Percentiles rank a stretch among this genome's conserved stretches.
Conservation (phyloP, 2,113 vertebrate genomes). For the Machaerirhynchus nigripectus region DNA sequence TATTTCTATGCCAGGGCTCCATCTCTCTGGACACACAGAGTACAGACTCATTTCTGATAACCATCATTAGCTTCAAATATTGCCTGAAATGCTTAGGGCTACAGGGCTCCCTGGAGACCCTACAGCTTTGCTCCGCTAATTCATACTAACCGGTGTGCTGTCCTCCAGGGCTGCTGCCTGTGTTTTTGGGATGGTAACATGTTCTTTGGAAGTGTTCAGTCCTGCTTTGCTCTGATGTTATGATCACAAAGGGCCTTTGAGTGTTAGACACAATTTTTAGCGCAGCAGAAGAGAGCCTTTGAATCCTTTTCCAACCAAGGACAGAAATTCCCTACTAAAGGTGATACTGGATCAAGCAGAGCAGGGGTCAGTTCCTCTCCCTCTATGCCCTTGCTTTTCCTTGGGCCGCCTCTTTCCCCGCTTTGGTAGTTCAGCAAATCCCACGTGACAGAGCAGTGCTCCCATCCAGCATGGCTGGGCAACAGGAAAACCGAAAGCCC, state of each 20-base stretch:
- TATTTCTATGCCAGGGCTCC: background rate
- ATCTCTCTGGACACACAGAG: background rate
- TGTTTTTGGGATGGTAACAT: accelerated
- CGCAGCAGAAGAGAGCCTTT: background rate
- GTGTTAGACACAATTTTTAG: background rate
- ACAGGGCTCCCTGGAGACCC: background rate
- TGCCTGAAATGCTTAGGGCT: background rate
- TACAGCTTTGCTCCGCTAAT: background rate
- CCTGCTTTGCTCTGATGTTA: background rate
- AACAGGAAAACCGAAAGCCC: accelerated
- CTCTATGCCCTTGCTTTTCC: background rate
- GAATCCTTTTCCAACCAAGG: background rate
- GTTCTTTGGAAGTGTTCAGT: background rate
- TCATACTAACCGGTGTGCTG: background rate
- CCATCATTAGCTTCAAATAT: background rate
- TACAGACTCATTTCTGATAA: background rate
- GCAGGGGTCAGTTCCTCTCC: background rate
- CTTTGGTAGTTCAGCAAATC: background rate
- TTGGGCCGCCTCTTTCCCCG: accelerated
- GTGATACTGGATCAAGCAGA: background rate
- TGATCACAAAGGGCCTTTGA: background rate
- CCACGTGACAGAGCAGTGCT: background rate
- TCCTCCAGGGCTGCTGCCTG: background rate
- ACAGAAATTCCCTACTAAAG: background rate
- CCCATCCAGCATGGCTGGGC: background rate